Base-by-base conservation (phyloP, 2,888 invertebrate genomes). In the Diploptera punctata region DNA sequence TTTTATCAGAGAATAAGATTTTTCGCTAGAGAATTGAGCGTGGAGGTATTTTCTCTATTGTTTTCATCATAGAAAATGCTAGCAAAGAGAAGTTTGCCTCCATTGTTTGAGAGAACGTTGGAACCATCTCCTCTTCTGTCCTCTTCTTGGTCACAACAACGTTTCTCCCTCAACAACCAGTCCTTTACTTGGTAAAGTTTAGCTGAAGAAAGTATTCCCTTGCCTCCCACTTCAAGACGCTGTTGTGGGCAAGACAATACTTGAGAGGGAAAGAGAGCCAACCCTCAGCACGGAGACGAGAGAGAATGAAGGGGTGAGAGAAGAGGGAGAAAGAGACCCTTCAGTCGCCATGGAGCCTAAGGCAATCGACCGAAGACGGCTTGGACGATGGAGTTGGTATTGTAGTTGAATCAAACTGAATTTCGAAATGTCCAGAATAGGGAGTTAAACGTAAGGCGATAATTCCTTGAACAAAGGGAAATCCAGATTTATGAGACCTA, bases 141-240 rank as follows among this genome's bases (percentile, higher is more conserved):
- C 65, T n/a, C 24, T 21, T 65, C 65, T 18, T 65, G 65, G 65
- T 65, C 65, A 65, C 47, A 65, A 65, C 65, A 44, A 65, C 44
- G 44, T 38, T 29, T 29, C 29, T n/a, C 57, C 57, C 57, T 29
- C 26, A 29, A 16, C 16, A 57, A 16, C 26, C 16, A 57, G n/a
- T 29, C 57, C 57, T 57, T 57, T 31, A 29, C 57, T 57, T 57
- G 65, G 26, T 65, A 65, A 65, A 65, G 65, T 65, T 65, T 65
- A 24, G 29, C 24, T 18, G n/a, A 65, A 65, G 65, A 65, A 65
- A 62, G 29, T 47, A 65, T 26, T 9, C 44, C 38, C 65, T 7
- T 18, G 13, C 47, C 65, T n/a, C n/a, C 47, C 47, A 24, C 7
- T 47, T 16, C 65, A 26, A 47, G 13, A 57, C 31, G 31, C 16